Evolutionary conservation across 1,140 invertebrate genomes (phyloP), one percentile per base, ranked within the genome.

Genomic region (Lordiphosa clarofinis): DNA sequence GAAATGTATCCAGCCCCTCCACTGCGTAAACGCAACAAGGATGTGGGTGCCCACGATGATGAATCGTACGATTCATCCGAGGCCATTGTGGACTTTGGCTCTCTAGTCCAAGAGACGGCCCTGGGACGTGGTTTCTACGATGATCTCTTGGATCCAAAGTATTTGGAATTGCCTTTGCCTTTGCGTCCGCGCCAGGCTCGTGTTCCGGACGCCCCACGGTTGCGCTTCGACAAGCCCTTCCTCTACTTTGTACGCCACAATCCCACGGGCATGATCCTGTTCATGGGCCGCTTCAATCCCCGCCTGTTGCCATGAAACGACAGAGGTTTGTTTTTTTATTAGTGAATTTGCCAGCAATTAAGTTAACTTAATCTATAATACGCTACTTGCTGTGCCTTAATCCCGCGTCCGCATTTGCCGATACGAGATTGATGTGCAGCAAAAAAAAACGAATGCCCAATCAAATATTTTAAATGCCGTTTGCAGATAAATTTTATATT

Each of bases 181-280:
- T 86, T 94, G 21, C 89, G 93, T 31, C 93, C 93, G 5, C 89
- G 94, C 62, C 94, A 95, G 79, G 93, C 93, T 0, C 91, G 94
- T 39, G 74, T 93, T 0, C 92, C 93, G 0, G 92, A 95, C 39
- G 92, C 92, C 19, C 93, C 93, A 1, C 91, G 94, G 76, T 90
- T 96, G 61, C 92, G 94, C 72, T 94, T 96, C 73, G 95, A 96
- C 63, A 91, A 95, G 76, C 95, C 95, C 1, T 96, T 96, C 90
- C 90, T 96, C 4, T 96, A 95, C 84, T 94, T 96, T 62, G 94
- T 96, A 9, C 91, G 95, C 76, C 95, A 96, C 84, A 96, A 96
- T 89, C 95, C 95, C 2, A 94, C 95, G 5, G 95, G 95, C 57
- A 92, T 96, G 89, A 95, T 96, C 71, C 90, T 96, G 35, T 94